Percentiles rank a stretch among this genome's conserved stretches.
phyloP scores from a whole-genome alignment of 2,888 invertebrate species.

The Hermaeophaga mercurialis region DNA sequence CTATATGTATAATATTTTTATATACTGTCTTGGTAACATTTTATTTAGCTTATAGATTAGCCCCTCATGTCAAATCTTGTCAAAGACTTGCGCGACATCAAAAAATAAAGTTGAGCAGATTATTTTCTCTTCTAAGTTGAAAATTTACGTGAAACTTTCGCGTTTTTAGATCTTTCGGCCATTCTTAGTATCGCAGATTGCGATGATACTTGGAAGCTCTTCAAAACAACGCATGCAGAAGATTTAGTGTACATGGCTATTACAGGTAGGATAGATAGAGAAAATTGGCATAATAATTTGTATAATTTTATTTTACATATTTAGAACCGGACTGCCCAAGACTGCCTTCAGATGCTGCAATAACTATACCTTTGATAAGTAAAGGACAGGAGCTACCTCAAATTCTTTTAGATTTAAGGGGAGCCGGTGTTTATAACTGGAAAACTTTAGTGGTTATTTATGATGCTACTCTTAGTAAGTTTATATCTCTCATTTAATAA shows the following conservation, averaged over 20 bases:
- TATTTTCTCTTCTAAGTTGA: too few relatives aligned
- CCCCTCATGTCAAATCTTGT: too few relatives aligned
- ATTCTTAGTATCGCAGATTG: constrained; percentile 78
- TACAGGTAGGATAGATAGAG: constrained; percentile 60
- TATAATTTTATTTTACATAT: constrained; percentile 23
- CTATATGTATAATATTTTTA: too few relatives aligned
- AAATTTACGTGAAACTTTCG: too few relatives aligned
- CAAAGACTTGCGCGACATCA: too few relatives aligned
- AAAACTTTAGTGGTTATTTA: constrained; percentile 73
- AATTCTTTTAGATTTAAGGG: constrained; percentile 74
- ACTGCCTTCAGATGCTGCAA: constrained; percentile 68
- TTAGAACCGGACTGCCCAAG: constrained; percentile 78
- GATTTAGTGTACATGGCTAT: constrained; percentile 74
- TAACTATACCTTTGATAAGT: constrained; percentile 73
- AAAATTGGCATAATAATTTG: too few relatives aligned
- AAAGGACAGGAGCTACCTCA: constrained; percentile 78
- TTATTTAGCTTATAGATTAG: too few relatives aligned
- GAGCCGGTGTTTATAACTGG: constrained; percentile 70
- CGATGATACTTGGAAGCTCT: constrained; percentile 74
- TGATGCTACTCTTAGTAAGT: constrained; percentile 74
- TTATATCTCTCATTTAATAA: too few relatives aligned
- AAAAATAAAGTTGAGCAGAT: too few relatives aligned
- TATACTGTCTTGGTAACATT: too few relatives aligned
- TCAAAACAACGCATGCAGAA: constrained; percentile 66
- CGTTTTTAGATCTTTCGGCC: constrained; percentile 69